phyloP scores from a whole-genome alignment of 2,113 vertebrate genomes.

The Nettapus auritus region DNA sequence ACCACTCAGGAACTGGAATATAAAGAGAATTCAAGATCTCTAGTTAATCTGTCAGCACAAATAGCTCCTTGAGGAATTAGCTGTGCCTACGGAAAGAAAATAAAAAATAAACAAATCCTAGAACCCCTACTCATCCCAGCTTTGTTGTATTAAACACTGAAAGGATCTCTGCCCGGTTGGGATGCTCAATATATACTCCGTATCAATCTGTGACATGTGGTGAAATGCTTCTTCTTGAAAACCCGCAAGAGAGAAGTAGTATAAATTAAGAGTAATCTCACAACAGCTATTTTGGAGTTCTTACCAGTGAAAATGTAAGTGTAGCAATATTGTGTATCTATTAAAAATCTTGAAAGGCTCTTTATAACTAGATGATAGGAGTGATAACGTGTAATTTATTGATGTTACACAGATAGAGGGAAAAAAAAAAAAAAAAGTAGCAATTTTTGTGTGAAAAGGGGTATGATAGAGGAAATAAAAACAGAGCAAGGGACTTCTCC shows the following conservation, averaged over 20 bases:
- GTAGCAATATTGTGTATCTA: constrained; percentile 62
- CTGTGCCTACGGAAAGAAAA: not conserved
- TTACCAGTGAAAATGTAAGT: constrained; percentile 62
- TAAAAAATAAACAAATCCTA: not conserved
- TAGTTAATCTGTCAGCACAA: not conserved
- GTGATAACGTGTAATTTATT: constrained; percentile 70
- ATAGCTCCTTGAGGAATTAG: constrained; percentile 13
- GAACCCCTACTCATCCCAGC: not conserved
- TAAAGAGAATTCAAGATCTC: not conserved
- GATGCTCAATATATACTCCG: not conserved
- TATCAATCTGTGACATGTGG: constrained; percentile 42
- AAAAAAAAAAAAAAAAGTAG: constrained; percentile 44
- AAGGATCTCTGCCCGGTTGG: not conserved
- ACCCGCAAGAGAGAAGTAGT: constrained; percentile 52
- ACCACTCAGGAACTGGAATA: not conserved
- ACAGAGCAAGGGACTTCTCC: constrained; percentile 45
- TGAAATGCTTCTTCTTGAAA: constrained; percentile 51
- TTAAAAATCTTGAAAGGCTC: constrained; percentile 71
- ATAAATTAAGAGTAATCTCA: constrained; percentile 67
- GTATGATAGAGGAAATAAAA: constrained; percentile 51
- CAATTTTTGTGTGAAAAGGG: constrained; percentile 59
- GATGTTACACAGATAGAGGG: constrained; percentile 32
- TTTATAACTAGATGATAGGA: constrained; percentile 68
- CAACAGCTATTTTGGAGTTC: constrained; percentile 59
- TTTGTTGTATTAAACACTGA: constrained; percentile 32